Conservation (phyloP, 2,888 invertebrate species). For the Podotricha telesiphe region DNA sequence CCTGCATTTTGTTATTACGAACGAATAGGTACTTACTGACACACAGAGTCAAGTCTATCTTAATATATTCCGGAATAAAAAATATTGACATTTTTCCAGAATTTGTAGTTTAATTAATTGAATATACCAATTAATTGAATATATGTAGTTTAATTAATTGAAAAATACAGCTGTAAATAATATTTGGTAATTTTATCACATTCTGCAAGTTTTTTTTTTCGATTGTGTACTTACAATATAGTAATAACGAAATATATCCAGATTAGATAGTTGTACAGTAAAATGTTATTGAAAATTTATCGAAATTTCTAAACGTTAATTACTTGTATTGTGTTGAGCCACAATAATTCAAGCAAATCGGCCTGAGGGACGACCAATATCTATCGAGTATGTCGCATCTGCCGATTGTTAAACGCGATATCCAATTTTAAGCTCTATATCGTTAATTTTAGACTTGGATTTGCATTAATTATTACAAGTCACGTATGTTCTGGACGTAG, state of each 20-base stretch:
- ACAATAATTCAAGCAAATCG: slow-evolving; percentile 57
- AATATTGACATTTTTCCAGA: no score
- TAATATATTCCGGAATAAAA: no score
- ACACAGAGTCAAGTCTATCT: slow-evolving; percentile 60
- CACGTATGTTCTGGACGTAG: slow-evolving; percentile 61
- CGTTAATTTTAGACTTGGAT: slow-evolving; percentile 51
- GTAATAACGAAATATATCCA: slow-evolving; percentile 29
- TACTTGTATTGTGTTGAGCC: slow-evolving; percentile 74
- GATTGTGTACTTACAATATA: slow-evolving; percentile 3
- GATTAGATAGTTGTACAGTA: slow-evolving; percentile 54
- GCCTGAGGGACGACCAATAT: slow-evolving; percentile 56
- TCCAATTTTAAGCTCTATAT: slow-evolving; percentile 57
- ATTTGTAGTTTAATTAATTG: neutral
- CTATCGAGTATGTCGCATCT: slow-evolving; percentile 65
- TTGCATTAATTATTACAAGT: slow-evolving; percentile 52
- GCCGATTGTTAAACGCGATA: slow-evolving; percentile 52
- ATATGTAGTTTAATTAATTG: neutral
- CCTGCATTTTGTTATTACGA: slow-evolving; percentile 60
- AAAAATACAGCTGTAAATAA: slow-evolving; percentile 11
- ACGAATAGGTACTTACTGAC: slow-evolving; percentile 26
- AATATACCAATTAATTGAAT: no score
- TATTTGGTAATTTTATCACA: slow-evolving; percentile 31
- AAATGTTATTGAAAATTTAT: slow-evolving; percentile 58
- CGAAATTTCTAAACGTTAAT: slow-evolving; percentile 64
- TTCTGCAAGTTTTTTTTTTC: slow-evolving; percentile 23